Evolutionary conservation across 2,797 vertebrate species (phyloP).

Genomic region (Schizopygopsis malacanthus): DNA sequence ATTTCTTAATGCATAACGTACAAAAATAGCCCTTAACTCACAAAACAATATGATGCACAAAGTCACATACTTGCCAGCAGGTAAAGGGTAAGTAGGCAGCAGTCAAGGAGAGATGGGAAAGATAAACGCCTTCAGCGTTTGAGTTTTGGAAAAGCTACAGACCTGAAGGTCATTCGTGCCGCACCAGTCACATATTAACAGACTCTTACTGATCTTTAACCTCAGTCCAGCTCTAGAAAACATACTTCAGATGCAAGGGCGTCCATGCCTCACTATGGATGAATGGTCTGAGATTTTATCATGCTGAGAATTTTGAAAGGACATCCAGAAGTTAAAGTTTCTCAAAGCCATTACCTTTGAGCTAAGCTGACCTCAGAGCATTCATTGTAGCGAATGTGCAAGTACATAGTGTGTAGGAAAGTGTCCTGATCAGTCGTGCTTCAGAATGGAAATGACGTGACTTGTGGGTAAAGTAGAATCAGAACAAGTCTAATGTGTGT

Average conservation of each 20-base stretch:
- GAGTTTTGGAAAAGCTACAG: conserved; percentile 18
- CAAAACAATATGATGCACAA: conserved; percentile 14
- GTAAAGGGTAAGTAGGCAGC: not conserved
- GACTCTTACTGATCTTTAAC: conserved; percentile 51
- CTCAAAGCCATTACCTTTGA: not conserved
- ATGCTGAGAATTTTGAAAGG: not conserved
- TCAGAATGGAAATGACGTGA: not conserved
- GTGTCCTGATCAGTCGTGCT: not conserved
- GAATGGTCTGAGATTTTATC: not conserved
- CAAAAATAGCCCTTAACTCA: not conserved
- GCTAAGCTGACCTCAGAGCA: not conserved
- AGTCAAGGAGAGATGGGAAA: not conserved
- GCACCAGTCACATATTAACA: conserved; percentile 54
- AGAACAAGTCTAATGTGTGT: not conserved
- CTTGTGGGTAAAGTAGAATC: not conserved
- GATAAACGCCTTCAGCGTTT: not conserved
- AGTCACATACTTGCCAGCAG: conserved; percentile 20
- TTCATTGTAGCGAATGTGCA: not conserved
- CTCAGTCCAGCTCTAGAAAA: conserved; percentile 3
- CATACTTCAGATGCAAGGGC: not conserved
- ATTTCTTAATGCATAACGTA: not conserved
- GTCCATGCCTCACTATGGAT: not conserved
- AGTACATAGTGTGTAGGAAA: not conserved
- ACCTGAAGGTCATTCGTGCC: conserved; percentile 45
- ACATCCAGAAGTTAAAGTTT: conserved; percentile 25